Evolutionary conservation across 1,140 invertebrate genomes (phyloP), one percentile per base, ranked within the genome.

Genomic region (Plodia interpunctella): DNA sequence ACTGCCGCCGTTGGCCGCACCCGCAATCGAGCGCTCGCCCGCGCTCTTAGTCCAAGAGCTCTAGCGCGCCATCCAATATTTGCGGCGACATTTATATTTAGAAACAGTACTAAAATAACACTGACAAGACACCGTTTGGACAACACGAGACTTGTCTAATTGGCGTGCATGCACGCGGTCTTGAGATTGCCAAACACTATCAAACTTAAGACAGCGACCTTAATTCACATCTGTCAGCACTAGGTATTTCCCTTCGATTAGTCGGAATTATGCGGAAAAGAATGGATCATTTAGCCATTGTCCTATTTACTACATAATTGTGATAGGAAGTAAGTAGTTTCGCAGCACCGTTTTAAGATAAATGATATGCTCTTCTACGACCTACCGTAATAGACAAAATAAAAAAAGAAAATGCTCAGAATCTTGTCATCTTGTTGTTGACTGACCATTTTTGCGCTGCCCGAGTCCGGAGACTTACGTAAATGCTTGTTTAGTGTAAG

Each of bases 81-180:
- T 76, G 66, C 74, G 65, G 74, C 82, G 76, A 87, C 76, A 76
- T 63, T 62, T 88, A 88, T 88, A 81, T 86, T 78, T 88, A 85
- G 84, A 76, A 66, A 62, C 70, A 68, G 71, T 62, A 21, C 74
- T 68, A 74, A 80, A 87, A 85, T 85, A 88, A 74, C 66, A 74
- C 72, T 72, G 63, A 79, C 72, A 79, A 25, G 18, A 53, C 51
- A 74, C 70, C 60, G 60, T 69, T 72, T 62, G 65, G 68, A 59
- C 58, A 54, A 62, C 66, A 71, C 69, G 68, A 59, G 63, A 74
- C 72, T 38, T 59, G 58, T 49, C 65, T 63, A 51, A 58, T 64
- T 63, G 17, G 55, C 51, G 19, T 53, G 21, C 19, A 18, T 53
- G 21, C 51, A 25, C 51, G 10, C 18, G 38, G 2, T 15, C 38